A percentile compares a stretch with the other conserved stretches of the same genome.
phyloP scores from a whole-genome alignment of 2,888 invertebrate genomes.

The Pseudococcus viburni region DNA sequence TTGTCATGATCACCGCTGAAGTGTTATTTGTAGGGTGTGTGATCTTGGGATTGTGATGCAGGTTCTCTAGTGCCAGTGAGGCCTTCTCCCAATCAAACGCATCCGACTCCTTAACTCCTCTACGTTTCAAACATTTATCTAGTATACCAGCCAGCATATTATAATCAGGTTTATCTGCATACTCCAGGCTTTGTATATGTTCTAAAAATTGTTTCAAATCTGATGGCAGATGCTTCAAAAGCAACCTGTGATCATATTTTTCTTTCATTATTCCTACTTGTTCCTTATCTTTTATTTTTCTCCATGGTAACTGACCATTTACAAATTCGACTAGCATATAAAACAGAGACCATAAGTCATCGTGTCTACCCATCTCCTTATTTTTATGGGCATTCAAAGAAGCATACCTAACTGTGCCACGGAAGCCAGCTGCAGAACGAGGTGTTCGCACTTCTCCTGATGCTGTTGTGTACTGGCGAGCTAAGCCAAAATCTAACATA shows the following conservation, averaged over 20 bases:
- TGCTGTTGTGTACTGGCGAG: constrained; percentile 96
- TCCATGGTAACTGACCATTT: constrained; percentile 97
- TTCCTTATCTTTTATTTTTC: constrained; percentile 98
- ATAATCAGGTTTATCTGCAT: constrained; percentile 97
- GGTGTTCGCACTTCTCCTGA: constrained; percentile 97
- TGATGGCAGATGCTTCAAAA: constrained; percentile 94
- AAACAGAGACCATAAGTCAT: constrained; percentile 99
- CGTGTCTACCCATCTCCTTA: constrained; percentile 98
- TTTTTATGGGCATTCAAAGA: constrained; percentile 99
- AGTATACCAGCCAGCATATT: constrained; percentile 88
- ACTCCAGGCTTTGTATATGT: constrained; percentile 91
- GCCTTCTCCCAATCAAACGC: constrained; percentile 95
- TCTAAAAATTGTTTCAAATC: constrained; percentile 95
- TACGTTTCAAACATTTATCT: constrained; percentile 93
- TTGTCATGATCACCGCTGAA: constrained; percentile 70
- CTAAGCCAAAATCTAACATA: constrained; percentile 99
- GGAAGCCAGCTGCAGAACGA: constrained; percentile 96
- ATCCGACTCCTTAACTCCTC: constrained; percentile 91
- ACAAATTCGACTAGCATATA: constrained; percentile 99
- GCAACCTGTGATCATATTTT: constrained; percentile 93
- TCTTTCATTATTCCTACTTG: constrained; percentile 98
- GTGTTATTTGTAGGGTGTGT: constrained; percentile 68
- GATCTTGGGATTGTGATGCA: constrained; percentile 68
- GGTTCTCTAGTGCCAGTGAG: constrained; percentile 67
- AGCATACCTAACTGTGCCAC: constrained; percentile 98